phyloP scores from a whole-genome alignment of 30 jellyfish, hydroid and myxozoan species.

The Turritopsis dohrnii region DNA sequence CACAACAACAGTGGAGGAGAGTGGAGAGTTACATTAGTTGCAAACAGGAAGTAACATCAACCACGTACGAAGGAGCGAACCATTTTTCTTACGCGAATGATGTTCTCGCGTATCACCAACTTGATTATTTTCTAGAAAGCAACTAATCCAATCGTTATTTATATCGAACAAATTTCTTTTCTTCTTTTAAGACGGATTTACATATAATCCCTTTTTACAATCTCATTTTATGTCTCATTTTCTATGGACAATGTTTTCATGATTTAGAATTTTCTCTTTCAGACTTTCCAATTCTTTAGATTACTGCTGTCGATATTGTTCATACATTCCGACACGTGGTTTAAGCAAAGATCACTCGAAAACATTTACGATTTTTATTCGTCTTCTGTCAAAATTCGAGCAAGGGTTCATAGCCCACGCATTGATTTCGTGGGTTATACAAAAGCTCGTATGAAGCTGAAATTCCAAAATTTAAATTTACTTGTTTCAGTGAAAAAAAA shows the following conservation, averaged over 20 bases:
- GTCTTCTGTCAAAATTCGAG: too few species aligned
- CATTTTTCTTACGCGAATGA: background rate
- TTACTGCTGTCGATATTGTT: too few species aligned
- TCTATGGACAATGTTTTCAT: too few species aligned
- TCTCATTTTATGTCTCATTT: background rate
- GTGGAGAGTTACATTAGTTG: background rate
- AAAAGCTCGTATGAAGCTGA: too few species aligned
- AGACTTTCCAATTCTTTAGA: background rate
- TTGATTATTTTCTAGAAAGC: too few species aligned
- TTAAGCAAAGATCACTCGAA: too few species aligned
- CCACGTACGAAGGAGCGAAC: background rate
- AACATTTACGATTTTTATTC: too few species aligned
- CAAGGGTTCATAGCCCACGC: too few species aligned
- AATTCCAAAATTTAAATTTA: too few species aligned
- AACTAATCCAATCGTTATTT: background rate
- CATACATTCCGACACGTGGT: too few species aligned
- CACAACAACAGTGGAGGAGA: background rate
- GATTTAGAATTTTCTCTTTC: background rate
- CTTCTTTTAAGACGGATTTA: background rate
- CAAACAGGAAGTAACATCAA: background rate
- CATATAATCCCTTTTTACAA: background rate
- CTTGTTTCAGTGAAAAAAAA: too few species aligned
- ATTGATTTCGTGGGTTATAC: too few species aligned
- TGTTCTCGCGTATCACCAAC: background rate
- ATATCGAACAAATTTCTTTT: background rate